These are phyloP conservation scores for Xanthia togata DNA, from an alignment of 2,888 invertebrate species.

Conservation along the genomic window DNA sequence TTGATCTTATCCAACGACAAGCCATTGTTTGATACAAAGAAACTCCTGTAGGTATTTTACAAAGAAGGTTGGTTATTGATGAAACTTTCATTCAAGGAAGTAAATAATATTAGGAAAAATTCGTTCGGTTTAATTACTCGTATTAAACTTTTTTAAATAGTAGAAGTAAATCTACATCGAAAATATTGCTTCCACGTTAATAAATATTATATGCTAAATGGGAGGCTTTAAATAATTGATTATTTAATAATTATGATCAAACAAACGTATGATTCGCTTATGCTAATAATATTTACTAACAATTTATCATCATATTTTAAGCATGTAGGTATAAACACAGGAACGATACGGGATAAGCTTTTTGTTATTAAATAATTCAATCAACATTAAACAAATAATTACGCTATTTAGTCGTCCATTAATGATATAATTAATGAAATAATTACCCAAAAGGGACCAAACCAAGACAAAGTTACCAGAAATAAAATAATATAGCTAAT, in stretches of 20 bases:
- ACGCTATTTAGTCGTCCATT: background rate
- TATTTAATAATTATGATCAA: background rate
- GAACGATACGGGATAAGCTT: background rate
- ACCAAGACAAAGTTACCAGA: conserved; percentile 13
- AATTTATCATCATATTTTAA: background rate
- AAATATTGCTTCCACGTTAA: background rate
- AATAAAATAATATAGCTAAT: conserved; percentile 55
- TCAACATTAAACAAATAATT: conserved; percentile 6
- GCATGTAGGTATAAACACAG: background rate
- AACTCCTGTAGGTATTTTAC: background rate
- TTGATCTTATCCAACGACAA: background rate
- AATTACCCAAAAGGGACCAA: conserved; percentile 18
- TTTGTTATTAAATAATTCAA: background rate
- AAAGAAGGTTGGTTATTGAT: background rate
- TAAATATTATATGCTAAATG: background rate
- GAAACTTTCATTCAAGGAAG: background rate
- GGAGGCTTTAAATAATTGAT: background rate
- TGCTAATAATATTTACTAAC: too few species aligned
- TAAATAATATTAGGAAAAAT: background rate
- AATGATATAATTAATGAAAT: conserved; percentile 17
- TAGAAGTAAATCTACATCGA: too few species aligned
- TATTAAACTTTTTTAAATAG: background rate
- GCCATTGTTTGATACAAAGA: background rate
- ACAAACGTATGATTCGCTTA: background rate
- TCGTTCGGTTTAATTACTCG: background rate